Conservation (phyloP, 2,113 vertebrate species). For the Vulpes ferrilata region DNA sequence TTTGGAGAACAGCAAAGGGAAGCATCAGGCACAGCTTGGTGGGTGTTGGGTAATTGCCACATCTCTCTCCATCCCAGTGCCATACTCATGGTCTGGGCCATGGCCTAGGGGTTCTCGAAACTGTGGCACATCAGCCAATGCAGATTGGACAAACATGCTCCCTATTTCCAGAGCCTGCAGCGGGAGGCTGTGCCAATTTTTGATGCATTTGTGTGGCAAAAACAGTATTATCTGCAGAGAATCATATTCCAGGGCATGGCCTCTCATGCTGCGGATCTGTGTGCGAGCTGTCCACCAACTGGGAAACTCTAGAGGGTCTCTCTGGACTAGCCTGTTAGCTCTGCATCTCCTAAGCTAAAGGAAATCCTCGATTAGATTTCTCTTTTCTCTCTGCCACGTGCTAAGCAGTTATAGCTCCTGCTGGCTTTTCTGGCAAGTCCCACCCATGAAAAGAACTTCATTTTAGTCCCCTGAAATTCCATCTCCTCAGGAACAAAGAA, state of each 20-base stretch:
- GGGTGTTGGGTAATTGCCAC: background rate
- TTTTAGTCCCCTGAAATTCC: background rate
- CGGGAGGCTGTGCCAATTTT: background rate
- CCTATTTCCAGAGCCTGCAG: background rate
- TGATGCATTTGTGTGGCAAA: background rate
- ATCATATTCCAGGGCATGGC: background rate
- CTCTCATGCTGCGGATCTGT: background rate
- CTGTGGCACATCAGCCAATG: background rate
- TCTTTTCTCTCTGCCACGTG: background rate
- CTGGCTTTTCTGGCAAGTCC: background rate
- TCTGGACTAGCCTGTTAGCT: background rate
- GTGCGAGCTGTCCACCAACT: background rate
- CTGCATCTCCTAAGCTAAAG: background rate
- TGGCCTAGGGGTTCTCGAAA: background rate
- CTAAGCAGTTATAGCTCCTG: background rate
- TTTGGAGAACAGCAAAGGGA: background rate
- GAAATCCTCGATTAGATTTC: background rate
- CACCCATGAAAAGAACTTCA: background rate
- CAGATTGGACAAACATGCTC: background rate
- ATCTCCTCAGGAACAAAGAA: background rate
- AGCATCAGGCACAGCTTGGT: background rate
- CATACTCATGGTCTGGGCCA: background rate
- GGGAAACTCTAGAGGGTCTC: background rate
- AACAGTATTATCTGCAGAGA: background rate
- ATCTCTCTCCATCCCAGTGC: too few species aligned